Evolutionary conservation across 64 coral and sea anemone species (phyloP).

Genomic region (Montipora capricornis): DNA sequence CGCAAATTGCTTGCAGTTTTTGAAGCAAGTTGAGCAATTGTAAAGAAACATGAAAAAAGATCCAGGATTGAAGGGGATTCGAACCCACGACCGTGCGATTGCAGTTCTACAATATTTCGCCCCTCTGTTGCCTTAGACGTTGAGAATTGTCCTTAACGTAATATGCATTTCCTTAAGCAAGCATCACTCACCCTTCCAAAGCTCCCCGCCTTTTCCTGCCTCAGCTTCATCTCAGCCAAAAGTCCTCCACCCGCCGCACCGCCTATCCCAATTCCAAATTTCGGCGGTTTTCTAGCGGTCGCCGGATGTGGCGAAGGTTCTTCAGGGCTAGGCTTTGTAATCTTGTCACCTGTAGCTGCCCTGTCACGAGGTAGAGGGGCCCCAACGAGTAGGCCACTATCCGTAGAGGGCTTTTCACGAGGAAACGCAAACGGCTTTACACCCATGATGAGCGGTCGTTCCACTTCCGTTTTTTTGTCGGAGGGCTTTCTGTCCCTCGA

Average conservation of each 20-base stretch:
- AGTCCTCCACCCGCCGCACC: conserved; percentile 66
- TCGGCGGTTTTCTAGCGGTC: conserved; percentile 34
- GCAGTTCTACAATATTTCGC: too few species aligned
- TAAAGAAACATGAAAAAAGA: too few species aligned
- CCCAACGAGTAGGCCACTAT: neutral
- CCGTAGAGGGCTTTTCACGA: neutral
- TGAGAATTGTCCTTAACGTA: too few species aligned
- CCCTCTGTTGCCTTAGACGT: too few species aligned
- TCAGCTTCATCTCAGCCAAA: conserved; percentile 72
- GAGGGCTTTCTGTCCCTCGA: neutral
- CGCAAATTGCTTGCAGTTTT: too few species aligned
- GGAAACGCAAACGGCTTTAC: conserved; percentile 25
- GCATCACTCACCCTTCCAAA: conserved; percentile 15
- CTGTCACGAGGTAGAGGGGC: conserved; percentile 1
- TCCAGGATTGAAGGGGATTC: too few species aligned
- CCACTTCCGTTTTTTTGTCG: neutral
- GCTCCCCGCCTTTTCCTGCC: conserved; percentile 57
- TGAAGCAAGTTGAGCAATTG: too few species aligned
- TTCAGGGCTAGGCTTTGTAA: neutral
- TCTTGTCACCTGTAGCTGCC: neutral
- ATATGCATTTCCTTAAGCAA: neutral
- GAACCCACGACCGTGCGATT: too few species aligned
- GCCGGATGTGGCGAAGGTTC: neutral
- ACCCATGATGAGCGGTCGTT: conserved; percentile 21
- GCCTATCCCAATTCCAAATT: conserved; percentile 73